Percentiles rank a stretch among this genome's conserved stretches.
These are phyloP conservation scores for Atrichornis clamosus DNA, from an alignment of 2,113 vertebrate species.

Conservation along the genomic window DNA sequence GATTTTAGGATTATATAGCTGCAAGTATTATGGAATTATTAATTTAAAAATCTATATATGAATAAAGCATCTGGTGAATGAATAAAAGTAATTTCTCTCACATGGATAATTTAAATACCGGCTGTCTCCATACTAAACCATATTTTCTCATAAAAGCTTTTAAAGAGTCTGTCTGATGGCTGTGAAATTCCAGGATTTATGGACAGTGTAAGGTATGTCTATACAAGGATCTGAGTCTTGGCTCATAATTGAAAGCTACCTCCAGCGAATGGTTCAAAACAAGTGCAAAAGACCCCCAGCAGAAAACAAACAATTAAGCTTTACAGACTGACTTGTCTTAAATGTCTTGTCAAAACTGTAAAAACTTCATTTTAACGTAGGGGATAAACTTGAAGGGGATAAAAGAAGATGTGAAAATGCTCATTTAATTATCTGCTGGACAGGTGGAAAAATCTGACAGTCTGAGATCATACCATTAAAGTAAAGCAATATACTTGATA, in stretches of 20 bases:
- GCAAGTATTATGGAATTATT: slow-evolving; percentile 61
- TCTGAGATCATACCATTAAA: not conserved
- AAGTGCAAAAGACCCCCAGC: not conserved
- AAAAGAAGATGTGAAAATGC: not conserved
- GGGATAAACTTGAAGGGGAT: not conserved
- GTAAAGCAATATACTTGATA: not conserved
- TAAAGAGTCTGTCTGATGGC: slow-evolving; percentile 40
- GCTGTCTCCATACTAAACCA: slow-evolving; percentile 50
- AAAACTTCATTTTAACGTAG: not conserved
- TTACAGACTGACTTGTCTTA: slow-evolving; percentile 9
- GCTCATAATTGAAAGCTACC: not conserved
- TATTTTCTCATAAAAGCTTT: slow-evolving; percentile 73
- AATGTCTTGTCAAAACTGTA: not conserved
- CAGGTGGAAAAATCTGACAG: not conserved
- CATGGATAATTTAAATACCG: slow-evolving; percentile 68
- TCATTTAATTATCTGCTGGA: not conserved
- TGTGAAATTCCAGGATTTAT: slow-evolving; percentile 60
- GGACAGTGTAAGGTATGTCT: not conserved
- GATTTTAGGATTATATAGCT: slow-evolving; percentile 32
- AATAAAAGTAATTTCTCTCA: slow-evolving; percentile 66
- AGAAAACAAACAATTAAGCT: slow-evolving; percentile 26
- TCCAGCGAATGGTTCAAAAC: not conserved
- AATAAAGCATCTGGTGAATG: slow-evolving; percentile 66
- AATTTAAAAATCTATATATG: slow-evolving; percentile 66
- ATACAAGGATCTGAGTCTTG: slow-evolving; percentile 8